Conservation (phyloP, 2,797 vertebrate species). For the Rhincodon typus region DNA sequence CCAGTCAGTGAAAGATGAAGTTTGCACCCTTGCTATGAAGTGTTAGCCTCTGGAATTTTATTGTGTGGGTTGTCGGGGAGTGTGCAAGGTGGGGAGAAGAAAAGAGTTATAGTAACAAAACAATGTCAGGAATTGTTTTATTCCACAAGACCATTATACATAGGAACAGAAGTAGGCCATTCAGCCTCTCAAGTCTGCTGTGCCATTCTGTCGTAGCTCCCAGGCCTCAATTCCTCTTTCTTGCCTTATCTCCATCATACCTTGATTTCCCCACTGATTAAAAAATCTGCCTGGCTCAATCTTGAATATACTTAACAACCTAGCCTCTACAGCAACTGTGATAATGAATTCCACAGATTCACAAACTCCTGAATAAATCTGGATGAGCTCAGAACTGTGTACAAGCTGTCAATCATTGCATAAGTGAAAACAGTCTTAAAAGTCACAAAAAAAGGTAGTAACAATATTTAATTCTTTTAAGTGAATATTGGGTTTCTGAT, state of each 20-base stretch:
- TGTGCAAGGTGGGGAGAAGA: background rate
- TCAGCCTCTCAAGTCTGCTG: too few relatives aligned
- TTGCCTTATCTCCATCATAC: too few relatives aligned
- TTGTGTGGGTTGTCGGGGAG: too few relatives aligned
- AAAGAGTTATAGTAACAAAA: background rate
- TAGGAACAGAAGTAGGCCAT: too few relatives aligned
- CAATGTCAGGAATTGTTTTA: background rate
- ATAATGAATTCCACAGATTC: too few relatives aligned
- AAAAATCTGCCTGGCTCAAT: too few relatives aligned
- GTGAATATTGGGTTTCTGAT: background rate
- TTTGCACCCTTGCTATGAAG: background rate
- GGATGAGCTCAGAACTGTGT: background rate
- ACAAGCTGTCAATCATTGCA: background rate
- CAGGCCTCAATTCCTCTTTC: too few relatives aligned
- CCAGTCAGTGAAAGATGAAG: background rate
- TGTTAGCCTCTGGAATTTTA: background rate
- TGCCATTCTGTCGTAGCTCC: too few relatives aligned
- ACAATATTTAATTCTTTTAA: slow-evolving; percentile 4
- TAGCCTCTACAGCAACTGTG: too few relatives aligned
- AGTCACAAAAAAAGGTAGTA: background rate
- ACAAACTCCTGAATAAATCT: too few relatives aligned
- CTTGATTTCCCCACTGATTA: too few relatives aligned
- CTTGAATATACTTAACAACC: too few relatives aligned
- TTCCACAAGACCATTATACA: background rate
- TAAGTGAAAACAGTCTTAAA: background rate